Base-by-base conservation (phyloP, 2,113 vertebrate species). In the Gadus macrocephalus region DNA sequence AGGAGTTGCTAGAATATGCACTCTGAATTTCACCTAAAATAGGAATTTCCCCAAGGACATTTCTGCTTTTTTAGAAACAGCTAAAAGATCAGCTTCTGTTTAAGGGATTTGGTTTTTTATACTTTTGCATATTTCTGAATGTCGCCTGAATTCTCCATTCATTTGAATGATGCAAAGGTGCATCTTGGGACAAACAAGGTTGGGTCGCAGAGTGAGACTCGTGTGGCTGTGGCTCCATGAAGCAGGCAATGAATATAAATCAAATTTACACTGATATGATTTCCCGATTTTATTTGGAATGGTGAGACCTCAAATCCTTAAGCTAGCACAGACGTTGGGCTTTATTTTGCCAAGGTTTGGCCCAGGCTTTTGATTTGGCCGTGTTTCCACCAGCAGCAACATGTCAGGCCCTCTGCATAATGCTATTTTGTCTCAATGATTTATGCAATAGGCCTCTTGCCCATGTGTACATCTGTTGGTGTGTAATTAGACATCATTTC, bases 401-500 rank as follows among this genome's bases (percentile, higher is more conserved):
- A 73, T 35, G 35, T 8, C 42, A 53, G 6, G 16, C 25, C 62
- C 65, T 62, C 66, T 58, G 35, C 62, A 67, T 81, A 56, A 71
- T 61, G 73, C 71, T 79, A 77, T 84, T 84, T 81, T 75, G 75
- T 80, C 67, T 69, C 67, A 64, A 31, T 71, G 72, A 74, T 73
- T 86, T 76, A 75, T 81, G 78, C 75, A 64, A 73, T 70, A 69
- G 79, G 74, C 84, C 71, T 61, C 71, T 81, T 82, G 78, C 78
- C 69, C 35, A 4, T 76, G 66, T 86, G 76, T 88, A 80, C 80
- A 83, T 87, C 77, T 87, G 78, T 80, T 82, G 68, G 69, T 80
- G 69, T 80, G 71, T 85, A 87, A 89, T 91, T 89, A 88, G 88
- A 79, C 84, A 80, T 71, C 58, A 75, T 85, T 85, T 87, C 69